Base-by-base conservation (phyloP, 2,113 vertebrate genomes). In the Cercocebus atys region DNA sequence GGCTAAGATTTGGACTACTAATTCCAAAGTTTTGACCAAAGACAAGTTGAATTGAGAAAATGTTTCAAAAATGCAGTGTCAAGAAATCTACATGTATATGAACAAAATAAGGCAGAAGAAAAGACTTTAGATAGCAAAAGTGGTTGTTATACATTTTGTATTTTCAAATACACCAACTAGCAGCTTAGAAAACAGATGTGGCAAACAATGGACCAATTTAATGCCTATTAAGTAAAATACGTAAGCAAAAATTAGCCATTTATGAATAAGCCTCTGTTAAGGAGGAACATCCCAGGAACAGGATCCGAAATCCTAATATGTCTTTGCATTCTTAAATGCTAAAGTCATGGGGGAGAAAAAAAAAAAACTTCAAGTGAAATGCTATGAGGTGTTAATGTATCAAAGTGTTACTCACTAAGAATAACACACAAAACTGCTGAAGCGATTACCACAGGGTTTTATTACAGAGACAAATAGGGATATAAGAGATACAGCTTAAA, bases 321-420 rank as follows among this genome's bases (percentile, higher is more conserved):
- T 95, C 93, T 97, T 97, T 97, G 88, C 92, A 97, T 96, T 92
- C 94, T 95, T 95, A 98, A 98, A 97, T 98, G 97, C 94, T 97
- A 95, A 95, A 97, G 96, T 93, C 96, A 96, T 17, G 75, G 93
- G 40, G 73, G 55, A 92, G 72, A 40, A 88, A 91, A 94, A 92
- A 45, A 50, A 50, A 50, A 68, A 96, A 93, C 92, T 95, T 81
- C 59, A 85, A 97, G 97, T 92, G 95, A 97, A 98, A 97, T 95
- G 95, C 88, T 97, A 96, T 57, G 95, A 98, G 93, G 93, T 97
- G 95, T 94, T 98, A 97, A 96, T 96, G 93, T 86, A 96, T 90
- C 96, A 64, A 96, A 98, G 95, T 96, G 98, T 97, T 95, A 98
- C 68, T 83, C 95, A 95, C 97, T 95, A 97, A 96, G 97, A 97